A percentile compares a stretch with the other conserved stretches of the same genome.
These are phyloP conservation scores for Glandiceps talaboti DNA, from an alignment of 53 echinoderm and acorn worm genomes.

Conservation along the genomic window DNA sequence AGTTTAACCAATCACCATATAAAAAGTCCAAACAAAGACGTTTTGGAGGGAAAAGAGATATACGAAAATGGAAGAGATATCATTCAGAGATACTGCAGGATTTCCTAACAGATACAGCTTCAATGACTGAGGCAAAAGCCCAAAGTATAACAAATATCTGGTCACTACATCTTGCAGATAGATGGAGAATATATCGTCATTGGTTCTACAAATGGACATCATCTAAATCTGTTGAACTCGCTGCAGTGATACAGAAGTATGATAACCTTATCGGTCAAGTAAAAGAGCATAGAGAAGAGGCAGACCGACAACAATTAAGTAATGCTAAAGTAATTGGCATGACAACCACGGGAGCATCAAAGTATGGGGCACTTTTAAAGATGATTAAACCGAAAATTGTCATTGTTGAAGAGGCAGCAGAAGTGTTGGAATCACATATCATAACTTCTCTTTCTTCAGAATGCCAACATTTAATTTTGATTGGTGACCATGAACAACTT, in stretches of 20 bases:
- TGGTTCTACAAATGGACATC: conserved; percentile 43
- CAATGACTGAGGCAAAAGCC: conserved; percentile 41
- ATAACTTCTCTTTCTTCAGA: conserved; percentile 50
- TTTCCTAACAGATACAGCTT: conserved; percentile 13
- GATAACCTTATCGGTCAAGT: conserved; percentile 28
- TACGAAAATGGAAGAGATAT: no score
- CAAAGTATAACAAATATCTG: conserved; percentile 33
- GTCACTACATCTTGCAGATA: conserved; percentile 23
- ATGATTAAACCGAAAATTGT: conserved; percentile 57
- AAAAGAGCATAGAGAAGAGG: conserved; percentile 31
- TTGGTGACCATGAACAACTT: conserved; percentile 70
- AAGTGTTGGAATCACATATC: conserved; percentile 69
- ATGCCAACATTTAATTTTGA: conserved; percentile 77
- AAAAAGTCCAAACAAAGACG: not conserved
- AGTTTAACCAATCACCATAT: not conserved
- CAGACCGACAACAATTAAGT: conserved; percentile 33
- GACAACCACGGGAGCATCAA: conserved; percentile 75
- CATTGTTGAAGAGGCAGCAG: conserved; percentile 72
- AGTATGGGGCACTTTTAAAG: conserved; percentile 42
- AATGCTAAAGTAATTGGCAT: conserved; percentile 48
- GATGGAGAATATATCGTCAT: conserved; percentile 74
- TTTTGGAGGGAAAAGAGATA: not conserved
- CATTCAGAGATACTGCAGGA: not conserved
- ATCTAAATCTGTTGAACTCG: conserved; percentile 11
- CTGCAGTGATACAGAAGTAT: conserved; percentile 26